Base-by-base conservation (phyloP, 2,888 invertebrate species). In the Frankliniella fusca region DNA sequence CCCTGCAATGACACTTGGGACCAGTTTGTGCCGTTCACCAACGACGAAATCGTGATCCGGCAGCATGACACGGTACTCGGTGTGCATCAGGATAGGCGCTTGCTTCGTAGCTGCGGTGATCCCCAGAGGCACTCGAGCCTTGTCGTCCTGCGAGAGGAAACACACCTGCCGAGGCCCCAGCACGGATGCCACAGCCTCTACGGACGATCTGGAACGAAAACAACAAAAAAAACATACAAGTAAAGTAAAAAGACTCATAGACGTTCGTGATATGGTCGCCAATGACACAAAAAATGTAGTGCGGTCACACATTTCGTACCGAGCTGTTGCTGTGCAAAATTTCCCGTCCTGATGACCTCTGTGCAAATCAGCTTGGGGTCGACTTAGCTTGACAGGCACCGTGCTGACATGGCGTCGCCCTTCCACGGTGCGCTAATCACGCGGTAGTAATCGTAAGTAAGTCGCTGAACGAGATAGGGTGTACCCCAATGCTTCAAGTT, bases 91-190 rank as follows among this genome's bases (percentile, higher is more conserved):
- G 15, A 87, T 83, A 10, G 86, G 86, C 8, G 86, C 86, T 85
- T 88, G 88, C 81, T 86, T 87, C 81, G 87, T 87, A 81, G 87
- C 89, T 48, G 88, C 87, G 49, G 87, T 85, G 23, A 88, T 79
- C n/a, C 88, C 87, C 76, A 88, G 84, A 8, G 87, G 86, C 7
- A 88, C 86, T 27, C 87, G 83, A 38, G 87, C 86, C 85, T 87
- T 86, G 81, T 87, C 86, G 85, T 87, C 87, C 83, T 86, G 85
- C 82, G 86, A 81, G 10, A 50, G 15, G 15, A 50, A 9, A 50
- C 10, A 9, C 10, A 9, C 9, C 50, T 50, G 50, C 15, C 10
- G 10, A 50, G 50, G 10, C 15, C 50, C 50, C 9, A 50, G 50
- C 9, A 50, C 50, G 15, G 50, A 9, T 11, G 15, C 15, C 10